phyloP scores from a whole-genome alignment of 2,113 vertebrate genomes.

The Corvus hawaiiensis region DNA sequence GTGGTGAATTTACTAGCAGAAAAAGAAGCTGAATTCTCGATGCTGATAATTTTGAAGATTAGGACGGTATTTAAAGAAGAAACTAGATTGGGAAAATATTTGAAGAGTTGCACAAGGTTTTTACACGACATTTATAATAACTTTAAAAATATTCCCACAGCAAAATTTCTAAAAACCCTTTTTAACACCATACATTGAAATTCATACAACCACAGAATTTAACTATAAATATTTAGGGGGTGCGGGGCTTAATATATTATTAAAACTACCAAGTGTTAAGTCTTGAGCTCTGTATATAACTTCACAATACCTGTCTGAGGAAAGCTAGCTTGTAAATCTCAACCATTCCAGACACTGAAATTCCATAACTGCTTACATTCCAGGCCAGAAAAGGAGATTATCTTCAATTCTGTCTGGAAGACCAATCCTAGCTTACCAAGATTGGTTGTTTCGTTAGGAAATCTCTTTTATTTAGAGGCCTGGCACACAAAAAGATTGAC shows the following conservation, averaged over 20 bases:
- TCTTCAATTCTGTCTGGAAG: conserved; percentile 28
- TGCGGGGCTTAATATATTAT: neutral
- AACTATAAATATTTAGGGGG: neutral
- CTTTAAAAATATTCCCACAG: neutral
- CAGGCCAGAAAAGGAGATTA: conserved; percentile 50
- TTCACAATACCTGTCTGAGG: conserved; percentile 2
- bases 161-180: neutral
- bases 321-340: conserved; percentile 47
- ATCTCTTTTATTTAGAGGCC: conserved; percentile 6
- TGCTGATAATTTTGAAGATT: neutral
- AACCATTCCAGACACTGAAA: conserved; percentile 58
- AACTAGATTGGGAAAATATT: neutral
- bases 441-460: conserved; percentile 7
- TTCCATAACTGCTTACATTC: conserved; percentile 51
- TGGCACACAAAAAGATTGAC: neutral
- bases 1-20: neutral
- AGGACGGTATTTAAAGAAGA: neutral
- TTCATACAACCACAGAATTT: neutral
- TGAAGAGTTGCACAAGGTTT: neutral
- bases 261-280: conserved; percentile 23
- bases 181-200: neutral
- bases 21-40: neutral
- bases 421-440: conserved; percentile 2
- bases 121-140: neutral
- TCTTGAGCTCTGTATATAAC: conserved; percentile 1